Evolutionary conservation across 2,888 invertebrate species (phyloP), one percentile per base, ranked within the genome.

Genomic region (Neuroscelio doddi): DNA sequence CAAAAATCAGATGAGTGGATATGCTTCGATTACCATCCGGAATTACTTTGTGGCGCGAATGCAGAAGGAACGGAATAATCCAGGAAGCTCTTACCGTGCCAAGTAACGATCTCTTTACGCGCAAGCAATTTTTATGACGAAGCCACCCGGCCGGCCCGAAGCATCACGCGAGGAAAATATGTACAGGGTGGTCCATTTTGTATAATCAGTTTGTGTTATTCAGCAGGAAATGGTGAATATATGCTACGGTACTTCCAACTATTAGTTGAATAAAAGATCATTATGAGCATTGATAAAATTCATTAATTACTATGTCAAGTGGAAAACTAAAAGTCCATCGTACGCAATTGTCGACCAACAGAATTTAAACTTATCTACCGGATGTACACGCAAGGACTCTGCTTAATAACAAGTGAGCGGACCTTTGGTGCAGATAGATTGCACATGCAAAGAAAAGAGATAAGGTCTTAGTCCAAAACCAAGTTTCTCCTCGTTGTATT

Each of bases 111-210:
- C 80, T 82, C 81, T 83, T 83, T 81, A 82, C 83, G 83, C 79
- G 80, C 81, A 81, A 76, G 82, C 81, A 82, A 83, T 81, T 83
- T 83, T 83, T 82, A 83, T 72, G 81, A 81, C 79, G 75, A 72
- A 81, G 69, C 76, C 79, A 79, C 74, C 77, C 71, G 79, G 77
- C 78, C 80, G 77, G 74, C 58, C 76, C 77, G 76, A 78, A 66
- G 69, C 77, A 75, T 75, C 83, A 83, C 83, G 83, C 82, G 71
- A 82, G 69, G 75, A 76, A 76, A 77, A 30, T 29, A 65, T 58
- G 64, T 55, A 59, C 64, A 59, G 59, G 64, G 64, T 55, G 64
- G 64, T 64, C 64, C 64, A 64, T 55, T 55, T 59, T 47, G 50
- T 53, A 64, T 64, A 64, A 64, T 64, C 50, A 59, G 59, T 24